These are phyloP conservation scores for Neolamprologus devosi DNA, from an alignment of 2,113 vertebrate species.

Conservation along the genomic window DNA sequence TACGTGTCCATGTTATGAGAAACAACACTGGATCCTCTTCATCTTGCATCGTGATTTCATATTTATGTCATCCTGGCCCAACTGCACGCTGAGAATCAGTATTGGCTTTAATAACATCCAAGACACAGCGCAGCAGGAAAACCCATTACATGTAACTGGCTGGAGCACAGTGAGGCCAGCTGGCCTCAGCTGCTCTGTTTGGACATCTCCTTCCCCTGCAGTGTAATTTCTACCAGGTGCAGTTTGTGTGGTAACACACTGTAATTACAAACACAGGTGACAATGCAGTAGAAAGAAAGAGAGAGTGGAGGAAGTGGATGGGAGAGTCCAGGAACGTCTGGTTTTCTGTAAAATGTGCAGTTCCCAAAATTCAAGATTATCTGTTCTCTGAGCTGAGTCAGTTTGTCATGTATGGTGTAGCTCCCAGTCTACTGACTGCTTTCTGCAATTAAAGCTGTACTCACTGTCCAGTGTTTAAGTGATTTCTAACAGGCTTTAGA, in stretches of 20 bases:
- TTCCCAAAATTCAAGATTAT: background rate
- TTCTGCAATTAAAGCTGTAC: background rate
- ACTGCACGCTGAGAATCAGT: background rate
- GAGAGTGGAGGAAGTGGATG: background rate
- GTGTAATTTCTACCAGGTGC: slow-evolving; percentile 35
- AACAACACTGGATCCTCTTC: background rate
- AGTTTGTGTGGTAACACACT: background rate
- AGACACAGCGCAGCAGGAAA: background rate
- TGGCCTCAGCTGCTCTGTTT: background rate
- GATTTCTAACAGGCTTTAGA: background rate
- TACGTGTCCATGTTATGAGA: background rate
- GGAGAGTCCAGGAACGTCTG: background rate
- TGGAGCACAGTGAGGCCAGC: background rate
- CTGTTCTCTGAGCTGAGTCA: background rate
- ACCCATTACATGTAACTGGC: background rate
- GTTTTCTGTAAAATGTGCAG: background rate
- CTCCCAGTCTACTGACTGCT: background rate
- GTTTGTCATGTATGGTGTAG: background rate
- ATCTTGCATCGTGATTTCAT: background rate
- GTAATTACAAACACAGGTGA: background rate
- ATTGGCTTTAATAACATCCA: background rate
- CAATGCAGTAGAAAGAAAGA: background rate
- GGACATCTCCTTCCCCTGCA: slow-evolving; percentile 14
- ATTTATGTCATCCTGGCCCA: background rate
- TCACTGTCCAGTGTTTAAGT: background rate